Conservation (phyloP, 1,140 invertebrate species). For the Anastrepha ludens region DNA sequence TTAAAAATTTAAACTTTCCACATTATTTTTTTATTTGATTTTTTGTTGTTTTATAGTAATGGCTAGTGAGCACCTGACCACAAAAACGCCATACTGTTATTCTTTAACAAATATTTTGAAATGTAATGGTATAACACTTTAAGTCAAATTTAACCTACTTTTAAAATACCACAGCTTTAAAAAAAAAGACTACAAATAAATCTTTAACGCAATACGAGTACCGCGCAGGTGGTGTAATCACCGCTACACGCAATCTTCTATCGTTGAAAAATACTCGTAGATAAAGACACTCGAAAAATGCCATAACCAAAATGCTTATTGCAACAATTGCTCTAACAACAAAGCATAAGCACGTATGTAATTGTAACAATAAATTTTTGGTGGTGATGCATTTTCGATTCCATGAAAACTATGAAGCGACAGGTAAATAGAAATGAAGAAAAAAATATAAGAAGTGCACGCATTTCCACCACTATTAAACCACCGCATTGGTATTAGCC, state of each 20-base stretch:
- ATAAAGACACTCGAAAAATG: constrained; percentile 27
- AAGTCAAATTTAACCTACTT: constrained; percentile 13
- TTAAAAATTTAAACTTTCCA: too few species aligned
- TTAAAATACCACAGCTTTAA: not conserved
- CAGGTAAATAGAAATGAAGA: constrained; percentile 17
- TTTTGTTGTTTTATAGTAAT: too few species aligned
- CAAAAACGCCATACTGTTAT: too few species aligned
- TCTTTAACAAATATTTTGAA: constrained; percentile 1
- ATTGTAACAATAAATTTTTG: constrained; percentile 32
- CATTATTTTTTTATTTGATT: too few species aligned
- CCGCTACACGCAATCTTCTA: not conserved
- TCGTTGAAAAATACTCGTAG: not conserved
- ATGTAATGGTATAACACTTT: not conserved
- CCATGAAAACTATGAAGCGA: constrained; percentile 17
- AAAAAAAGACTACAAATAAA: constrained; percentile 2
- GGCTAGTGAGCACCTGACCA: too few species aligned
- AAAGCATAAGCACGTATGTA: not conserved
- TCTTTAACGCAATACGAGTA: not conserved
- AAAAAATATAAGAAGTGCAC: not conserved
- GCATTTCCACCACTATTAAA: constrained; percentile 24
- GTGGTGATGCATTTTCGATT: constrained; percentile 31
- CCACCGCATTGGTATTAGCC: not conserved
- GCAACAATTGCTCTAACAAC: constrained; percentile 32
- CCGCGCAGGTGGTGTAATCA: not conserved
- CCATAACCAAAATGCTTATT: not conserved